Percentiles rank a stretch among this genome's conserved stretches.
phyloP scores from a whole-genome alignment of 2,888 invertebrate genomes.

The Lycia hirtaria region DNA sequence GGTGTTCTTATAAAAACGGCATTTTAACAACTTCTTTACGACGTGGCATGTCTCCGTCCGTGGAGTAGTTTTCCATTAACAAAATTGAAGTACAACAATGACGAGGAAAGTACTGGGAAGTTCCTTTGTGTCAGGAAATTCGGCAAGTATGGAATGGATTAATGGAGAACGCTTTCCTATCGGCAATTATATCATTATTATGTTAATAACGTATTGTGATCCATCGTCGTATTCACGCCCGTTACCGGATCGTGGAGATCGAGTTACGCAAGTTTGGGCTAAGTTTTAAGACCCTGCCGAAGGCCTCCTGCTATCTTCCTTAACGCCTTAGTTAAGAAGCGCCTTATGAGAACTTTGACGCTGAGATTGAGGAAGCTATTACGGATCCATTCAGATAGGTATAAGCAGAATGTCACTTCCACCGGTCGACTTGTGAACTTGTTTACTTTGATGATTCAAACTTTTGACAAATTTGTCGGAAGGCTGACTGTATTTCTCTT shows the following conservation, averaged over 20 bases:
- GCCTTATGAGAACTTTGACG: slow-evolving; percentile 85
- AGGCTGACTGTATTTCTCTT: slow-evolving; percentile 49
- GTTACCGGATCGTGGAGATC: slow-evolving; percentile 73
- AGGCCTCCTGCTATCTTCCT: slow-evolving; percentile 83
- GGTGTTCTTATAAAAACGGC: slow-evolving; percentile 45
- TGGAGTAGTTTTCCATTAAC: slow-evolving; percentile 33
- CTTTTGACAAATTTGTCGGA: slow-evolving; percentile 71
- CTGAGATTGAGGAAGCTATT: slow-evolving; percentile 84
- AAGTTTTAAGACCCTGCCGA: slow-evolving; percentile 83
- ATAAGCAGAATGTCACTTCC: slow-evolving; percentile 83
- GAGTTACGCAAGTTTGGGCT: slow-evolving; percentile 79
- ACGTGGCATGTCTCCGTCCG: slow-evolving; percentile 33
- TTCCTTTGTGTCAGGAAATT: slow-evolving; percentile 19
- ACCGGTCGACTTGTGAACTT: slow-evolving; percentile 81
- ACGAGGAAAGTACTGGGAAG: slow-evolving; percentile 14
- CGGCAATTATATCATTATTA: slow-evolving; percentile 66
- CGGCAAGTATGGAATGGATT: slow-evolving; percentile 10
- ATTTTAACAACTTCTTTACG: slow-evolving; percentile 42
- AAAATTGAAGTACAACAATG: slow-evolving; percentile 31
- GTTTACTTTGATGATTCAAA: slow-evolving; percentile 80
- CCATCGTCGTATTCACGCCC: slow-evolving; percentile 72
- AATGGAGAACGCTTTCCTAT: slow-evolving; percentile 26
- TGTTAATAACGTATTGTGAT: slow-evolving; percentile 81
- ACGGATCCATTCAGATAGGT: slow-evolving; percentile 82
- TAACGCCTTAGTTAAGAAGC: slow-evolving; percentile 84